These are phyloP conservation scores for Alauda arvensis DNA, from an alignment of 2,797 vertebrate species.

Conservation along the genomic window DNA sequence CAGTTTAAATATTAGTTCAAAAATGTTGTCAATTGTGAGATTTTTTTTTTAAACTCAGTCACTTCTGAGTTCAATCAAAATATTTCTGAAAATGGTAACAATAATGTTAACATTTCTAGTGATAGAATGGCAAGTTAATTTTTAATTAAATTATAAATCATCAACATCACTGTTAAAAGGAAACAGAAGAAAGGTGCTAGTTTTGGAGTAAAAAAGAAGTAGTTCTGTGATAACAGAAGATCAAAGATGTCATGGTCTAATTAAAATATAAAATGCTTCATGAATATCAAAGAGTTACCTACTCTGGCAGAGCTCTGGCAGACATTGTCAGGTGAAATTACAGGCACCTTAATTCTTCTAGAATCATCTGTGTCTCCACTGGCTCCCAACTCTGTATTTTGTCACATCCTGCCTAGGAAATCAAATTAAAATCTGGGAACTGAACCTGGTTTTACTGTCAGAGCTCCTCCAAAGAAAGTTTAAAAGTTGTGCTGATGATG, in stretches of 20 bases:
- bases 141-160: slow-evolving; percentile 26
- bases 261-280: slow-evolving; percentile 30
- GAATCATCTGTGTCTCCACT: not conserved
- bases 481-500: not conserved
- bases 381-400: not conserved
- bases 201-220: not conserved
- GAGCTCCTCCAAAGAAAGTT: not conserved
- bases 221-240: slow-evolving; percentile 1
- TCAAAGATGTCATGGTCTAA: slow-evolving; percentile 1
- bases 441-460: not conserved
- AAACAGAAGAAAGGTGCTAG: not conserved
- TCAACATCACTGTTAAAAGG: not conserved
- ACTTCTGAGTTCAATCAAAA: not conserved
- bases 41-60: not conserved
- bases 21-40: not conserved
- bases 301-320: not conserved
- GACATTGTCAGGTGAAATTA: not conserved
- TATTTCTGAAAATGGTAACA: not conserved
- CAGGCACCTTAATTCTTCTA: not conserved
- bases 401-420: not conserved
- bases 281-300: slow-evolving; percentile 3
- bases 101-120: slow-evolving; percentile 1
- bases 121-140: slow-evolving; percentile 5
- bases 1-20: slow-evolving; percentile 7
- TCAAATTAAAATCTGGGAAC: not conserved